Evolutionary conservation across 2,797 vertebrate genomes (phyloP), one percentile per base, ranked within the genome.

Genomic region (Malurus splendens): DNA sequence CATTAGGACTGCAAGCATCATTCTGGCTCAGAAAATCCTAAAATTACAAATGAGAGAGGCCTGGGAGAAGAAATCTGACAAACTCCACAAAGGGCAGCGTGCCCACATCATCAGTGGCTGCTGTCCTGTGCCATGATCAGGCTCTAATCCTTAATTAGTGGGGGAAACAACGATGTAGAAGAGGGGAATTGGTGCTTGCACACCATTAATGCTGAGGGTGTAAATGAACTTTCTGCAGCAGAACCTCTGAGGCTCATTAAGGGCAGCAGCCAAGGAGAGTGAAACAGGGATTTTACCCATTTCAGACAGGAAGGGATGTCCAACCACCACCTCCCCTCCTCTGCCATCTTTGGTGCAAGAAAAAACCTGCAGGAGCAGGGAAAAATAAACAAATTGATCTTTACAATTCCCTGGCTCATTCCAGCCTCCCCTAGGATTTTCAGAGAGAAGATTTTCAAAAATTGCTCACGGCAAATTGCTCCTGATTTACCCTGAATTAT

Each of bases 81-180:
- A 82, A 62, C 1, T 9, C 11, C 14, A 14, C 16, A 1, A 10
- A 45, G 33, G 2, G 44, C 19, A 32, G 4, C 1, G 18, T 44
- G 57, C 50, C 71, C 83, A 66, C 62, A 55, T 19, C 86, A 14
- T 30, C 23, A 67, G 52, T 41, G 60, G 78, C 74, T 12, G 67
- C 64, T 70, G 57, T 24, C 15, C 30, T 62, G 48, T 18, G 2
- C 36, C 7, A 24, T 6, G 6, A 83, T 90, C n/a, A 67, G 16
- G 36, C 75, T 75, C 72, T 83, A 89, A 82, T 59, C 86, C 8
- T 10, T 24, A 80, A 89, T 93, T 82, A 94, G 92, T 7, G 47
- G 55, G 7, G 59, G 45, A 48, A 80, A 30, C 54, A 66, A 75
- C 0, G 25, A 68, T 25, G 89, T 18, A 4, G 3, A 77, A 72